Percentiles rank a stretch among this genome's conserved stretches.
Evolutionary conservation across 2,113 vertebrate species (phyloP).

Genomic region (Ophiodon elongatus): DNA sequence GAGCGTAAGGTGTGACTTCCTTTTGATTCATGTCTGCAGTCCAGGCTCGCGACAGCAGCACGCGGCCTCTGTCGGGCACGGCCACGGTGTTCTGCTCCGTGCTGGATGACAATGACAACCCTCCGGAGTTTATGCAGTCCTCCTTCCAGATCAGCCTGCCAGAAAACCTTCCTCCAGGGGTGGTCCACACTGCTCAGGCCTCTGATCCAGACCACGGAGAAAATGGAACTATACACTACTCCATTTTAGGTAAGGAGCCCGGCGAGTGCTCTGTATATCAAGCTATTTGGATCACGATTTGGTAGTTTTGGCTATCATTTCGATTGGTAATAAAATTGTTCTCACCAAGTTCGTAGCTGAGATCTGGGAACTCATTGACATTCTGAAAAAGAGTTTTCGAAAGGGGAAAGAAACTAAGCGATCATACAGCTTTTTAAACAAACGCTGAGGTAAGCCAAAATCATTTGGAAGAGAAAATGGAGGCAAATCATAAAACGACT

Average conservation of each 20-base stretch:
- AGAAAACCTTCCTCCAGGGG: conserved; percentile 89
- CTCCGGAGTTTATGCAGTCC: conserved; percentile 85
- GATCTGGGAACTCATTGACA: not conserved
- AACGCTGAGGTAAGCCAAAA: not conserved
- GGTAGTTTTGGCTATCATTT: not conserved
- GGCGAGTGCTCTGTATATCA: not conserved
- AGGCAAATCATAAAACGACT: not conserved
- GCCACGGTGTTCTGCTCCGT: conserved; percentile 86
- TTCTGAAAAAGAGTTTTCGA: not conserved
- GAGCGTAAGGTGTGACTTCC: not conserved
- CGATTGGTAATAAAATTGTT: not conserved
- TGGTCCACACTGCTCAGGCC: conserved; percentile 83
- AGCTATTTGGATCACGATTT: not conserved
- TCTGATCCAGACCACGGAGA: conserved; percentile 87
- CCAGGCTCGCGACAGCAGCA: conserved; percentile 87
- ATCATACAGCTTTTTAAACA: not conserved
- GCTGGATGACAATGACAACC: conserved; percentile 92
- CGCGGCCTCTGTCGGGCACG: conserved; percentile 81
- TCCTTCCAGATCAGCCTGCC: conserved; percentile 83
- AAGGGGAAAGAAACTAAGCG: not conserved
- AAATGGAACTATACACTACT: conserved; percentile 88
- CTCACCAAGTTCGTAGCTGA: not conserved
- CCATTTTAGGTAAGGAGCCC: conserved; percentile 84
- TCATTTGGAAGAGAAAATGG: not conserved
- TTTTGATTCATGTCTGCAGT: conserved; percentile 78